Percentiles rank a stretch among this genome's conserved stretches.
Conservation (phyloP, 1,140 invertebrate genomes). For the Helicorthomorpha holstii region DNA sequence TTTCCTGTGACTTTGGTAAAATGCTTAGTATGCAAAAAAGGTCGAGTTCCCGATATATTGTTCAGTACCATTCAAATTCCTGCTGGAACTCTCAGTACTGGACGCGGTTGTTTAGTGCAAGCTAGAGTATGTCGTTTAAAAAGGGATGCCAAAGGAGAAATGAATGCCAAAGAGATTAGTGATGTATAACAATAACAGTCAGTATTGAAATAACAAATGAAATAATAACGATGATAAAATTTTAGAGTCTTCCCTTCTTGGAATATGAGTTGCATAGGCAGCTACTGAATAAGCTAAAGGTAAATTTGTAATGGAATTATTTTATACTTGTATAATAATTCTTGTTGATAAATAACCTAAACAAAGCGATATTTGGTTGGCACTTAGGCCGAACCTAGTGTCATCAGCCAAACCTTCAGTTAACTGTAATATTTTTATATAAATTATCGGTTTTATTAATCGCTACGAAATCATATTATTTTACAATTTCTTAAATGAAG, state of each 20-base stretch:
- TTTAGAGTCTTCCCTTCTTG: conserved; percentile 57
- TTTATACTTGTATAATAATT: not conserved
- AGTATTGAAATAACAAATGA: not conserved
- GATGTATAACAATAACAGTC: conserved; percentile 19
- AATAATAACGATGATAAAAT: not conserved
- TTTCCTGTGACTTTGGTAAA: conserved; percentile 45
- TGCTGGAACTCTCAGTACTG: conserved; percentile 48
- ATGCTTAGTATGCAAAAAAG: conserved; percentile 51
- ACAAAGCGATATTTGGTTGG: no score
- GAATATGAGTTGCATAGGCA: conserved; percentile 90
- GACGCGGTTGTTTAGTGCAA: conserved; percentile 43
- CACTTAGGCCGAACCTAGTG: no score
- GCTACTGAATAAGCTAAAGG: conserved; percentile 73
- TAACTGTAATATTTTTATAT: no score
- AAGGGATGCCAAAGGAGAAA: conserved; percentile 59
- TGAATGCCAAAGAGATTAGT: conserved; percentile 84
- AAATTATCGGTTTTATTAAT: no score
- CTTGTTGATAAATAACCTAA: not conserved
- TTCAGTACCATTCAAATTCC: conserved; percentile 77
- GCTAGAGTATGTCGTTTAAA: conserved; percentile 55
- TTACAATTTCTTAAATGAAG: no score
- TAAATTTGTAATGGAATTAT: conserved; percentile 20
- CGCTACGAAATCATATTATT: no score
- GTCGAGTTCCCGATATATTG: conserved; percentile 74
- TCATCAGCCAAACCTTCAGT: no score